Conservation (phyloP, 2,888 invertebrate species). For the Axea sp. region DNA sequence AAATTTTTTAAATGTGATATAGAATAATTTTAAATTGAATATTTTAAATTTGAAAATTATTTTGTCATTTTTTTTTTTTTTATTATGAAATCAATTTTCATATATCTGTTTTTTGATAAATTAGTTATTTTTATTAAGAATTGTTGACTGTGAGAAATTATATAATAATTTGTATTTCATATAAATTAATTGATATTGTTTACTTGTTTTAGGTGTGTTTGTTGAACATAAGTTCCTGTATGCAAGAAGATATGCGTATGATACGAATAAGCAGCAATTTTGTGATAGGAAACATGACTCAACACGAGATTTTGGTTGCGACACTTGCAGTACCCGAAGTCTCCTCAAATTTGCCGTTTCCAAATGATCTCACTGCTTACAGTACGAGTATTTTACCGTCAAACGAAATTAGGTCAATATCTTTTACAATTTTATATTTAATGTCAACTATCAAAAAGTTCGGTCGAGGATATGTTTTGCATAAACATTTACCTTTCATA, state of each 20-base stretch:
- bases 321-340: conserved; percentile 80
- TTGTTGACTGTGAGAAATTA: no score
- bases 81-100: no score
- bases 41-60: no score
- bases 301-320: conserved; percentile 81
- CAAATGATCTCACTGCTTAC: conserved; percentile 75
- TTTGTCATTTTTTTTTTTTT: no score
- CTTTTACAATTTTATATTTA: no score
- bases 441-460: no score
- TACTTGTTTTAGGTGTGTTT: conserved; percentile 81
- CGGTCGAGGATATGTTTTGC: no score
- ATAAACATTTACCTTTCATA: no score
- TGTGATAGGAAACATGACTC: conserved; percentile 83
- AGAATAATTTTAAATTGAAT: no score
- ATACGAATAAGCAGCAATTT: conserved; percentile 84
- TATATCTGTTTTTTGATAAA: no score
- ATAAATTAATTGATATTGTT: conserved; percentile 2
- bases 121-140: background rate
- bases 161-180: no score
- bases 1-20: no score
- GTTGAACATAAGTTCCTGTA: conserved; percentile 84
- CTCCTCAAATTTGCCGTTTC: conserved; percentile 74
- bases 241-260: conserved; percentile 84
- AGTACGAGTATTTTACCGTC: conserved; percentile 78
- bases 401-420: conserved; percentile 77